Evolutionary conservation across 2,888 invertebrate genomes (phyloP).

Genomic region (Agriopis leucophaearia): DNA sequence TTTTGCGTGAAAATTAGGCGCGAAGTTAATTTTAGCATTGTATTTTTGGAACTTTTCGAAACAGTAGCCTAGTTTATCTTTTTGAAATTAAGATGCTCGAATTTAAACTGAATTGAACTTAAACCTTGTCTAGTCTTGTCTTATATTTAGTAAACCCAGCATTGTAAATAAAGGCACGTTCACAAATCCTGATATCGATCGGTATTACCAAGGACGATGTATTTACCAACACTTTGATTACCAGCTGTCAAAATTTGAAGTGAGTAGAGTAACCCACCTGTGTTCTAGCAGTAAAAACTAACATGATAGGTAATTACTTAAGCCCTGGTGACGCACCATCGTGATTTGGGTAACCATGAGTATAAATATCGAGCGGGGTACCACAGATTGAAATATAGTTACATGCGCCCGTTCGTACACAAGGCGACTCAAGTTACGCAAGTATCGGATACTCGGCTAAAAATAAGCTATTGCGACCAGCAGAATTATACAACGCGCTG

Average conservation of each 20-base stretch:
- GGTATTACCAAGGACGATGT: too few relatives aligned
- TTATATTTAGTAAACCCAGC: too few relatives aligned
- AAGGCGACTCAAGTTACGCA: neutral
- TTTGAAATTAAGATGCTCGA: too few relatives aligned
- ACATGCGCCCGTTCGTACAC: neutral
- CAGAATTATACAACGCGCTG: too few relatives aligned
- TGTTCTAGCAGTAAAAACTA: constrained; percentile 19
- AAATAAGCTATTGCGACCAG: too few relatives aligned
- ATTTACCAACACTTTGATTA: constrained; percentile 11
- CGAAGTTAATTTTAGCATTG: too few relatives aligned
- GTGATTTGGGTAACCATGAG: constrained; percentile 25
- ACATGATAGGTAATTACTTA: constrained; percentile 24
- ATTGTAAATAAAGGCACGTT: neutral
- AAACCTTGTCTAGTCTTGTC: too few relatives aligned
- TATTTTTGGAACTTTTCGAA: too few relatives aligned
- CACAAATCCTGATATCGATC: neutral
- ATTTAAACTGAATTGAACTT: too few relatives aligned
- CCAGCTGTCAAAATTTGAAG: constrained; percentile 5
- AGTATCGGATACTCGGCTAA: neutral
- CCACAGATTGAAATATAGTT: constrained; percentile 29
- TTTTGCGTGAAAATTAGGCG: too few relatives aligned
- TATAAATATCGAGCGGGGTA: constrained; percentile 50
- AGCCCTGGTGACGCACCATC: constrained; percentile 20
- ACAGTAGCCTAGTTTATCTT: too few relatives aligned
- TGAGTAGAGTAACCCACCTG: constrained; percentile 9